Conservation (phyloP, 2,797 vertebrate species). For the Forpus xanthops region DNA sequence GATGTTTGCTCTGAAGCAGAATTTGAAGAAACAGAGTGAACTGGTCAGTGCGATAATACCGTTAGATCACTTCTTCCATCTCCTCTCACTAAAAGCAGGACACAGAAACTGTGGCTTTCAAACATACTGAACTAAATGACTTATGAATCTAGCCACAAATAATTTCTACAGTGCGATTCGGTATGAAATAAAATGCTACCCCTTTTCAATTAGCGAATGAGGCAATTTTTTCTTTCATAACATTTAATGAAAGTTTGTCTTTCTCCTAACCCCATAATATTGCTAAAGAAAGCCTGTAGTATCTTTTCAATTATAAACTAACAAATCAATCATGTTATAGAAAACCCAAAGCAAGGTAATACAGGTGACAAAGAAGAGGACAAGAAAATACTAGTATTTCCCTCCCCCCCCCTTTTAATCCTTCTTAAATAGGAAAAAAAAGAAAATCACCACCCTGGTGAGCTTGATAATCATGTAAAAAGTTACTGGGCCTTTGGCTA, state of each 20-base stretch:
- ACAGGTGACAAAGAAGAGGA: conserved; percentile 75
- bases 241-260: conserved; percentile 77
- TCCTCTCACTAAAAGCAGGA: conserved; percentile 29
- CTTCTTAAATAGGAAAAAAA: conserved; percentile 46
- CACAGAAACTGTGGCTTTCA: background rate
- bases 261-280: conserved; percentile 55
- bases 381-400: conserved; percentile 67
- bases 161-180: conserved; percentile 46
- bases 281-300: conserved; percentile 79
- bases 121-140: conserved; percentile 34
- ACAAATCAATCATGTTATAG: conserved; percentile 74
- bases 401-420: background rate
- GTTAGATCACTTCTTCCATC: background rate
- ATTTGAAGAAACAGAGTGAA: conserved; percentile 35
- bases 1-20: background rate
- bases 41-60: background rate
- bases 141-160: conserved; percentile 45
- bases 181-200: conserved; percentile 51
- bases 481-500: conserved; percentile 76
- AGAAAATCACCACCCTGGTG: conserved; percentile 56
- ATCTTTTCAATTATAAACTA: conserved; percentile 74
- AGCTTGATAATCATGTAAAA: conserved; percentile 61
- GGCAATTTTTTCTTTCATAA: conserved; percentile 70
- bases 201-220: conserved; percentile 75
- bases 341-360: conserved; percentile 68